Conservation (phyloP, 2,797 vertebrate species). For the Bradypodion pumilum region DNA sequence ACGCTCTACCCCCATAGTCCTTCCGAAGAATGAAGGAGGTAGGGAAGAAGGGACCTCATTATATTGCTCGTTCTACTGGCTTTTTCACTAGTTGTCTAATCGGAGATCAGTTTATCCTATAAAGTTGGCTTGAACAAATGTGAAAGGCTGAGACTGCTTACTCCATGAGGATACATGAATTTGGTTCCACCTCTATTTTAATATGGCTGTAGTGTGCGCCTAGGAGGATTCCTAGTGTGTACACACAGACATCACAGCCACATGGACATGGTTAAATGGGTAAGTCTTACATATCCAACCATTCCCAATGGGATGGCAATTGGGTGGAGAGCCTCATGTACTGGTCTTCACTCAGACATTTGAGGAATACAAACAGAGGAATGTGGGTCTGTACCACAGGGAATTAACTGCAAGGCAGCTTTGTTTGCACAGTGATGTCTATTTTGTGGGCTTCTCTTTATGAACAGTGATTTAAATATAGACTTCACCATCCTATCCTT, state of each 20-base stretch:
- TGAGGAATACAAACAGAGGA: not conserved
- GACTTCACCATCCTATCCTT: not conserved
- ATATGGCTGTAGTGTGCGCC: too few relatives aligned
- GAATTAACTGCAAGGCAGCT: not conserved
- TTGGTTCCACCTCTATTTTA: not conserved
- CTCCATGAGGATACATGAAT: too few relatives aligned
- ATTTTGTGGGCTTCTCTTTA: not conserved
- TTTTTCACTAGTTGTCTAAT: not conserved
- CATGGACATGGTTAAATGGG: not conserved
- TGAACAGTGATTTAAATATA: not conserved
- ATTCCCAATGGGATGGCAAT: not conserved
- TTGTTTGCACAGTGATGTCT: not conserved
- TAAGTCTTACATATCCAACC: not conserved
- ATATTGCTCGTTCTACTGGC: not conserved
- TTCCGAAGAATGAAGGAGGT: too few relatives aligned
- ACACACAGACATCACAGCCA: not conserved
- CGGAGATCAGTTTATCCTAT: not conserved
- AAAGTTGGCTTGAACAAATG: not conserved
- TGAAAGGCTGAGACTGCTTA: not conserved
- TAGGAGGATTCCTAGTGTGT: not conserved
- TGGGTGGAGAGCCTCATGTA: not conserved
- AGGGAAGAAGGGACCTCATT: not conserved
- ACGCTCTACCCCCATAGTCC: not conserved
- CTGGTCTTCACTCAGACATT: not conserved
- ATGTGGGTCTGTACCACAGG: not conserved